A percentile compares a stretch with the other conserved stretches of the same genome.
Conservation (phyloP, 2,113 vertebrate genomes). For the Salvelinus alpinus region DNA sequence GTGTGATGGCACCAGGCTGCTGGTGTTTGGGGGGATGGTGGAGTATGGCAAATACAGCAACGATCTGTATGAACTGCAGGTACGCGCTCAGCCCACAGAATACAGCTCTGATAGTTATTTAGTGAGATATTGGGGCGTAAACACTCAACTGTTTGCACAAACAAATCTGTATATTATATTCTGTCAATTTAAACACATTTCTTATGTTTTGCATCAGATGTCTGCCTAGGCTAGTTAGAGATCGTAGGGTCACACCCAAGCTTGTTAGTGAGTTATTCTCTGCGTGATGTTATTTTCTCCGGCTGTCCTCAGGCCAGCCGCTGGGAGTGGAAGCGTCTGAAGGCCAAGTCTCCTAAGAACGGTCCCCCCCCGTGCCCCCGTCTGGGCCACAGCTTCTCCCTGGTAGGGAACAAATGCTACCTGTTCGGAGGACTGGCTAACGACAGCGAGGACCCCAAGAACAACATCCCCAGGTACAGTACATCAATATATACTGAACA, state of each 20-base stretch:
- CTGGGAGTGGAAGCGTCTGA: constrained; percentile 85
- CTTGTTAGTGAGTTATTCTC: neutral
- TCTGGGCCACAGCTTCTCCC: constrained; percentile 87
- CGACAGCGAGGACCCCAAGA: constrained; percentile 50
- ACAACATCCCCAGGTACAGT: too few species aligned
- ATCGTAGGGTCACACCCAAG: neutral
- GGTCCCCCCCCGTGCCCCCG: constrained; percentile 85
- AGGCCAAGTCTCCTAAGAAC: constrained; percentile 79
- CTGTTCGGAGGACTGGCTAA: constrained; percentile 89
- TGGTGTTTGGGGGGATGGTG: constrained; percentile 84
- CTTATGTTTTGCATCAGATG: too few species aligned
- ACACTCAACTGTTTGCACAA: neutral
- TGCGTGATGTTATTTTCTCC: neutral
- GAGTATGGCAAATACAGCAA: constrained; percentile 87
- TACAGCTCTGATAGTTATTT: neutral
- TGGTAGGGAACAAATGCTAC: constrained; percentile 89
- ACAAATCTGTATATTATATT: neutral
- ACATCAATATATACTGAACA: constrained; percentile 58
- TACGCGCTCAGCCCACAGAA: constrained; percentile 24
- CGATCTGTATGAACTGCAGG: constrained; percentile 83
- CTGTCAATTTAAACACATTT: neutral
- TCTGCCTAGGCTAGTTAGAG: neutral
- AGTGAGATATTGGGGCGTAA: neutral
- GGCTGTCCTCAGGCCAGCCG: constrained; percentile 73
- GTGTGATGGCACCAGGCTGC: constrained; percentile 79